These are phyloP conservation scores for Ophthalmotilapia sp. DNA, from an alignment of 2,113 vertebrate genomes.

Conservation along the genomic window DNA sequence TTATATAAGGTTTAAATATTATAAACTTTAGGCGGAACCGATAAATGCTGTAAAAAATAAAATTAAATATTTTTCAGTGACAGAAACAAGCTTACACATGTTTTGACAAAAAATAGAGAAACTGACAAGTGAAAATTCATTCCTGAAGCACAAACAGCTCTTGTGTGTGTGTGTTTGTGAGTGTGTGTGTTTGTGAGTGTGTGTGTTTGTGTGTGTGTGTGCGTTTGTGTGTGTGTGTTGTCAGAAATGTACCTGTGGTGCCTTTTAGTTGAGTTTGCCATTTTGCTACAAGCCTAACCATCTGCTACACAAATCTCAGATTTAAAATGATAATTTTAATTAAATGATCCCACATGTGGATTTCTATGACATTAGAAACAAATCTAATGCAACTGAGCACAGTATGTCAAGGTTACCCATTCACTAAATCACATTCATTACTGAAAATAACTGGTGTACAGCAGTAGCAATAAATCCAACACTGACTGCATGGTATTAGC, in stretches of 20 bases:
- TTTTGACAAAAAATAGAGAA: not conserved
- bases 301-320: not conserved
- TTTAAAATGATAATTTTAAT: not conserved
- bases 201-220: too few relatives aligned
- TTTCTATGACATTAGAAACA: not conserved
- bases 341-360: not conserved
- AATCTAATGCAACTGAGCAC: not conserved
- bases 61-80: too few relatives aligned
- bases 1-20: not conserved
- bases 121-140: not conserved
- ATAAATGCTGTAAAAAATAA: too few relatives aligned
- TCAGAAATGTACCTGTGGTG: not conserved
- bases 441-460: not conserved
- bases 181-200: not conserved
- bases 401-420: not conserved
- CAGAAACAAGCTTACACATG: too few relatives aligned
- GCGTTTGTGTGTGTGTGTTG: not conserved
- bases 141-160: not conserved
- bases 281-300: not conserved
- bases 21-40: not conserved
- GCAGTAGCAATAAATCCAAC: not conserved
- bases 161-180: fast-evolving
- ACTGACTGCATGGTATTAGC: not conserved
- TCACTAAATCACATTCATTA: not conserved
- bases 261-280: not conserved